Base-by-base conservation (phyloP, 1,140 invertebrate genomes). In the Drosophila sp. region DNA sequence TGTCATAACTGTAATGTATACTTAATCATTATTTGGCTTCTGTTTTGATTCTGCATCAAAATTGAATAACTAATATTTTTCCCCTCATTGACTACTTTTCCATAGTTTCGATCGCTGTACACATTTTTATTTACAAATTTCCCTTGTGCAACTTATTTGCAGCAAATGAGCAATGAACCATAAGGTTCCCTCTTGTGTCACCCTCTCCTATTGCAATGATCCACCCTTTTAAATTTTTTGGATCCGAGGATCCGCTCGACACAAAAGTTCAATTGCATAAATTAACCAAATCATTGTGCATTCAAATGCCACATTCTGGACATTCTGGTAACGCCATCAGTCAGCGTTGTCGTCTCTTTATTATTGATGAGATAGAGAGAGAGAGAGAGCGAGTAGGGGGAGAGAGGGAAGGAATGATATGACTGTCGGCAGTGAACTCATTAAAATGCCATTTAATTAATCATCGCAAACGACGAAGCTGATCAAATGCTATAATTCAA, bases 391-490 rank as follows among this genome's bases (percentile, higher is more conserved):
- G 59, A 6, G 29, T 2, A 11, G 46, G 11, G 16, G 25, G 9
- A 3, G 8, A 48, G 43, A 54, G 54, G 43, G 13, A 11, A 29
- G 25, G 62, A 4, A 51, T 13, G 36, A 38, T 38, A 38, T 13
- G 36, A 38, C 3, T 13, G n/a, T 53, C 36, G 36, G 1, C 21
- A 21, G 21, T 21, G 81, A 86, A 86, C 81, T 86, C 81, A 86
- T 86, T 86, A 86, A 86, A 86, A 86, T 86, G 78, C 81, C 81
- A 86, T 86, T 86, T 86, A 86, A 86, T 86, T 86, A 86, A 86
- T 86, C 81, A 86, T 86, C 73, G 57, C 74, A 80, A 72, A 67
- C 72, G 63, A 43, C 71, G 71, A 57, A 82, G 71, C 79, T 79
- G 74, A 82, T 56, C 80, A 83, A 83, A 86, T 86, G 81, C 81